phyloP scores from a whole-genome alignment of 2,797 vertebrate genomes.

The Labeo calbasu region DNA sequence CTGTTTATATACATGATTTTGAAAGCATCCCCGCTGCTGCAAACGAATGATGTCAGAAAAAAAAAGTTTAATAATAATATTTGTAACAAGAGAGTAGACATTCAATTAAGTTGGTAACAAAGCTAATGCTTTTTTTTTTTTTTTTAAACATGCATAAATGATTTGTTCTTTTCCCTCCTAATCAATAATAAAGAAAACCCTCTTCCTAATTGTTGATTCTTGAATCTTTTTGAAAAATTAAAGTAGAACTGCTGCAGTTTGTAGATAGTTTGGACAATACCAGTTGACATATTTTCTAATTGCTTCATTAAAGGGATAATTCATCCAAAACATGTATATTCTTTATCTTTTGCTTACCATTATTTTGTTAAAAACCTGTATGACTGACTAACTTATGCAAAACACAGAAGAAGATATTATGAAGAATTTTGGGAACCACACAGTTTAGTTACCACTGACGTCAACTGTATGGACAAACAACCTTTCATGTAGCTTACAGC shows the following conservation, averaged over 20 bases:
- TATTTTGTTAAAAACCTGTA: neutral
- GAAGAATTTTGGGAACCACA: neutral
- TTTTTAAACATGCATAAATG: constrained; percentile 12
- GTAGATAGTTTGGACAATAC: neutral
- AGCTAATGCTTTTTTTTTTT: constrained; percentile 18
- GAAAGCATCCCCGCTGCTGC: constrained; percentile 21
- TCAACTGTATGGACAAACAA: neutral
- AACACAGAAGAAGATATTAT: too few species aligned
- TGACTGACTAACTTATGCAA: neutral
- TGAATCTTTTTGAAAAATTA: neutral
- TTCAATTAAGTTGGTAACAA: constrained; percentile 29
- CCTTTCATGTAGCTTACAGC: neutral
- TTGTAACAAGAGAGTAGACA: constrained; percentile 7
- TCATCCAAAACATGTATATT: neutral
- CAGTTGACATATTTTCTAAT: neutral
- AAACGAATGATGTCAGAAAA: constrained; percentile 39
- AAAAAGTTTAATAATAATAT: constrained; percentile 4
- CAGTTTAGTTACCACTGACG: neutral
- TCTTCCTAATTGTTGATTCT: neutral
- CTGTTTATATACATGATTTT: constrained; percentile 37
- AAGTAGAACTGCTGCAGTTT: neutral
- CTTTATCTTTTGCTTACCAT: neutral
- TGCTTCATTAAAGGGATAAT: too few species aligned
- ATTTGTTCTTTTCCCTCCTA: constrained; percentile 16
- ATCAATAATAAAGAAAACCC: constrained; percentile 17